A percentile compares a stretch with the other conserved stretches of the same genome.
phyloP scores from a whole-genome alignment of 2,888 invertebrate genomes.

The Ennomos quercinarius region DNA sequence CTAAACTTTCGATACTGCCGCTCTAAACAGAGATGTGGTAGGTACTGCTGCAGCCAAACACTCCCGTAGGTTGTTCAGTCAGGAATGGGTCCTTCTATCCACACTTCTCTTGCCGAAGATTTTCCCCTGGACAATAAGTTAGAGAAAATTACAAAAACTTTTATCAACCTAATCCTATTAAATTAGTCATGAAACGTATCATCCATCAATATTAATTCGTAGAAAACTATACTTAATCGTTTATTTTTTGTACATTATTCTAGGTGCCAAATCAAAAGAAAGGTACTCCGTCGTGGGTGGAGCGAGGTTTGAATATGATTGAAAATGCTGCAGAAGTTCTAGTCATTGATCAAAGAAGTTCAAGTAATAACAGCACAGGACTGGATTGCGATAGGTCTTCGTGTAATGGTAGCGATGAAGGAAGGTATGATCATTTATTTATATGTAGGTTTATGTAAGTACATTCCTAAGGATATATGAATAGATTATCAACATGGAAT shows the following conservation, averaged over 20 bases:
- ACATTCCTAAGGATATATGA: background rate
- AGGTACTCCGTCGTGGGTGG: conserved; percentile 85
- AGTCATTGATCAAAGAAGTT: conserved; percentile 85
- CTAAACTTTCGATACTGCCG: no score
- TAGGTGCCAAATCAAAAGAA: conserved; percentile 82
- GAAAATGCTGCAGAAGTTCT: conserved; percentile 82
- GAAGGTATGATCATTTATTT: conserved; percentile 58
- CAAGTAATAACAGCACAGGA: conserved; percentile 71
- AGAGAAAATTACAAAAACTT: no score
- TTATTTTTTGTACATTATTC: conserved; percentile 1
- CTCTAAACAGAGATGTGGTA: no score
- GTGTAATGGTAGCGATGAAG: conserved; percentile 79
- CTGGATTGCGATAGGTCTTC: conserved; percentile 77
- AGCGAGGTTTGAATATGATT: conserved; percentile 83
- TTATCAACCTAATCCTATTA: no score
- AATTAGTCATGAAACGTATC: no score
- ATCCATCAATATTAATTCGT: no score
- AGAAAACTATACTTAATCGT: no score
- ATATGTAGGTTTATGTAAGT: conserved; percentile 52
- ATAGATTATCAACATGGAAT: background rate
- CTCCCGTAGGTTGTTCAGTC: no score
- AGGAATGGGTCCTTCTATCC: no score
- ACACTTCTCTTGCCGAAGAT: no score
- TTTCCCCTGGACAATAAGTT: no score
- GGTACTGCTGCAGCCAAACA: no score